phyloP scores from a whole-genome alignment of 2,113 vertebrate species.

The Sporophila hypoxantha region DNA sequence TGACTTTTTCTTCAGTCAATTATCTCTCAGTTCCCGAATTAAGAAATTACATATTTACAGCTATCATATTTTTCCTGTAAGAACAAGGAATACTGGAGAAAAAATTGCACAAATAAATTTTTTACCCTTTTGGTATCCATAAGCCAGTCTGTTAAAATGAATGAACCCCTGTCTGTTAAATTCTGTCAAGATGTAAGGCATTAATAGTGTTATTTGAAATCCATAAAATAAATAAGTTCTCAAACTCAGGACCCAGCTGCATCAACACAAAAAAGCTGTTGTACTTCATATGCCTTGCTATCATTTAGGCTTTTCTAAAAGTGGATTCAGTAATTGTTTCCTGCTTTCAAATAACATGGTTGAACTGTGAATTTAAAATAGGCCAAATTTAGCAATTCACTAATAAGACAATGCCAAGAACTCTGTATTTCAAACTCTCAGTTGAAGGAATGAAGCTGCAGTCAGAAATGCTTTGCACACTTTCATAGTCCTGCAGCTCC shows the following conservation, averaged over 20 bases:
- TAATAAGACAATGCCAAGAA: background rate
- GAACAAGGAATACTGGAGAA: background rate
- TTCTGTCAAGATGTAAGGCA: background rate
- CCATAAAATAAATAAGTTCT: background rate
- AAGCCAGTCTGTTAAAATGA: background rate
- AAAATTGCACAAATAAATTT: background rate
- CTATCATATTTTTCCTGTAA: background rate
- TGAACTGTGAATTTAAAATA: background rate
- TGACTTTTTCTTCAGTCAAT: background rate
- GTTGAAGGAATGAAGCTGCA: background rate
- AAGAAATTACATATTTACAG: background rate
- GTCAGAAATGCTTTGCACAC: background rate
- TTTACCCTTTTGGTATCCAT: background rate
- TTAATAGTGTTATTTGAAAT: background rate
- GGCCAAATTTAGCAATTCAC: background rate
- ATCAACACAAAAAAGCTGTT: background rate
- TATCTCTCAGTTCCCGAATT: background rate
- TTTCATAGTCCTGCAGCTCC: background rate
- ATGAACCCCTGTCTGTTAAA: background rate
- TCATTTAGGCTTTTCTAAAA: background rate
- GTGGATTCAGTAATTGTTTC: slow-evolving; percentile 6
- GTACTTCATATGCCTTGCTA: background rate
- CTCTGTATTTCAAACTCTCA: background rate
- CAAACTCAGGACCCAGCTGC: background rate
- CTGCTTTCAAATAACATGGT: background rate